Evolutionary conservation across 2,113 vertebrate species (phyloP), one percentile per base, ranked within the genome.

Genomic region (Oryzias melastigma): DNA sequence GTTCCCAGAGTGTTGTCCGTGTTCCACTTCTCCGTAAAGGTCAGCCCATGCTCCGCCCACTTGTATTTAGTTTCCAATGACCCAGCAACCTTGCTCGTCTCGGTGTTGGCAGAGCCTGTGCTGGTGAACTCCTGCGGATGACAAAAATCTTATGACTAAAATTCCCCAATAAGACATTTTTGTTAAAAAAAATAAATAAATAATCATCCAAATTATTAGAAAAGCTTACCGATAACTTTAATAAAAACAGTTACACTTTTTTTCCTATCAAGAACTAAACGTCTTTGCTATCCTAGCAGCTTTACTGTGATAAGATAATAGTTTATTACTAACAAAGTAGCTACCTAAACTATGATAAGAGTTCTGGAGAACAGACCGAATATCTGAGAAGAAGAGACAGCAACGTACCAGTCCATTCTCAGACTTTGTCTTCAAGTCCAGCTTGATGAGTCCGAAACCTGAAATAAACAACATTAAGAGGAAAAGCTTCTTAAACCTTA

Each of bases 11-110:
- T 98, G 87, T 99, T 99, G 84, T 99, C 96, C 0, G 97, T 99
- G 90, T 98, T 98, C 97, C 97, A 99, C 74, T 97, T 99, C 60
- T 98, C 96, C 5, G 93, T 98, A 77, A 98, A 97, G 7, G 96
- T 97, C 82, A 98, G 81, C 0, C 97, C 97, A 0, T 96, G 95
- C 64, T 99, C 96, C 0, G 89, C 90, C 95, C 96, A 98, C 59
- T 91, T 94, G 87, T 97, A 99, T 86, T 98, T 99, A 78, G 97
- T 99, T 92, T 99, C 96, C 92, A 99, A 85, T 49, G 94, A 95
- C 55, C 96, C 97, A 0, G 88, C 89, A 29, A 99, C 96, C 91
- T 99, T 98, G 87, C 85, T 95, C 47, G 96, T 98, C 89, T 98
- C 96, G 0, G 95, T 93, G 89, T 97, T 98, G 79, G 96, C 95